Evolutionary conservation across 2,113 vertebrate genomes (phyloP).

Genomic region (Andinoacara biseriatus): DNA sequence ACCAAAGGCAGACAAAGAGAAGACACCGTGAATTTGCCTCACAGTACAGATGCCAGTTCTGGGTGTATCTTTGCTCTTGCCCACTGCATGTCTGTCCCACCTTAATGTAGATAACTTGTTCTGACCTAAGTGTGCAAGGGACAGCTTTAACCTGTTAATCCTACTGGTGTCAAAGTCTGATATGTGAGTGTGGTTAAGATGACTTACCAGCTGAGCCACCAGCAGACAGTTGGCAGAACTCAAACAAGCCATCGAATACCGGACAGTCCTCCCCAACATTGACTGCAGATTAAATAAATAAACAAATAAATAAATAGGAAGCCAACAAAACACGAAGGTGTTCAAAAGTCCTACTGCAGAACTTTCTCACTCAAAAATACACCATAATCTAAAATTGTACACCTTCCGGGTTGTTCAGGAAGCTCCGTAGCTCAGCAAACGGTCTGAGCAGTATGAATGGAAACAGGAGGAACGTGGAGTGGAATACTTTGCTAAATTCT

Average conservation of each 20-base stretch:
- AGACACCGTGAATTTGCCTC: too few species aligned
- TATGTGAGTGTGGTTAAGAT: too few species aligned
- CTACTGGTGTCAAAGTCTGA: too few species aligned
- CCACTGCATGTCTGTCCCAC: too few species aligned
- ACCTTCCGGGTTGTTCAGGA: background rate
- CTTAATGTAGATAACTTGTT: too few species aligned
- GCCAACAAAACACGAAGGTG: background rate
- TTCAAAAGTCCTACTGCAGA: background rate
- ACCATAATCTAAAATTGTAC: background rate
- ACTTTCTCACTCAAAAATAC: background rate
- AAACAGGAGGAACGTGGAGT: background rate
- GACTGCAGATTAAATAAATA: slow-evolving; percentile 75
- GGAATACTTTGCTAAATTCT: background rate
- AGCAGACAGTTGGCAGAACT: slow-evolving; percentile 95
- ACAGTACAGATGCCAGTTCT: too few species aligned
- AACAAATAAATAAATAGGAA: background rate
- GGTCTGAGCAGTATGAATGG: background rate
- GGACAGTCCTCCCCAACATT: slow-evolving; percentile 98
- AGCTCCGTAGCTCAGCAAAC: background rate
- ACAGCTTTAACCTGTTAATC: too few species aligned
- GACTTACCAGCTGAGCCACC: slow-evolving; percentile 94
- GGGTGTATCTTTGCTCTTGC: too few species aligned
- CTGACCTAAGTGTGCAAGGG: too few species aligned
- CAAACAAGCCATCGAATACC: slow-evolving; percentile 95
- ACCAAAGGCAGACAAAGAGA: too few species aligned